Percentiles rank a stretch among this genome's conserved stretches.
Evolutionary conservation across 35 echinoderm and acorn worm species (phyloP).

Genomic region (Chiridota heheva): DNA sequence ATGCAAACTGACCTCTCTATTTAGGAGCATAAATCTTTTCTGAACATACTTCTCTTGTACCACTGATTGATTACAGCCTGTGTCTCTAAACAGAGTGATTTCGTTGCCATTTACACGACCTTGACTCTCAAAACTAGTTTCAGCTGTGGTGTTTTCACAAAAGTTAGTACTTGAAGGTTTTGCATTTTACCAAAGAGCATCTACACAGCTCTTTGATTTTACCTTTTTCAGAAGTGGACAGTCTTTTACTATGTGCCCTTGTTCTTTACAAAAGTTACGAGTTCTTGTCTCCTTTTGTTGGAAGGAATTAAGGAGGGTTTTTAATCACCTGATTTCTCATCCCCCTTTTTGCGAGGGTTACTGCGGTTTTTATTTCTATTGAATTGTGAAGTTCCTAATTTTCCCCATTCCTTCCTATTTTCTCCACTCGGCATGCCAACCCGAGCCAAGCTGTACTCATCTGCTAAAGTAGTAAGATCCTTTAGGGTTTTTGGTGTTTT

Average conservation of each 20-base stretch:
- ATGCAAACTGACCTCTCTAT: neutral
- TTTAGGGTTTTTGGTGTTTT: too few relatives aligned
- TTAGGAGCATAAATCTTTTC: neutral
- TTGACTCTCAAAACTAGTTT: neutral
- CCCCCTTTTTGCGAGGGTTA: slow-evolving; percentile 18
- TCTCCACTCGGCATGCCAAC: too few relatives aligned
- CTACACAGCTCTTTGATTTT: neutral
- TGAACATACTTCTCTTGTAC: neutral
- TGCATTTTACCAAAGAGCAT: too few relatives aligned
- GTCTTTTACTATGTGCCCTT: neutral
- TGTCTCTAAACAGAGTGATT: neutral
- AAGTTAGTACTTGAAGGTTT: neutral
- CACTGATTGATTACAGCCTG: slow-evolving; percentile 12
- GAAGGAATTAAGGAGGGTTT: too few relatives aligned
- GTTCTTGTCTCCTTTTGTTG: neutral
- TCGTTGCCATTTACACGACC: neutral
- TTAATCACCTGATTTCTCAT: neutral
- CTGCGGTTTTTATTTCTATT: too few relatives aligned
- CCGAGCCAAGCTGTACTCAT: too few relatives aligned
- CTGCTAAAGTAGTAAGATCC: too few relatives aligned
- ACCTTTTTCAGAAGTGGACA: neutral
- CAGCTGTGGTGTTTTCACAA: neutral
- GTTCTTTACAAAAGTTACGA: neutral
- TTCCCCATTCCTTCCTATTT: too few relatives aligned
- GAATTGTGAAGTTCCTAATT: too few relatives aligned